Base-by-base conservation (phyloP, 2,113 vertebrate genomes). In the Origma solitaria region DNA sequence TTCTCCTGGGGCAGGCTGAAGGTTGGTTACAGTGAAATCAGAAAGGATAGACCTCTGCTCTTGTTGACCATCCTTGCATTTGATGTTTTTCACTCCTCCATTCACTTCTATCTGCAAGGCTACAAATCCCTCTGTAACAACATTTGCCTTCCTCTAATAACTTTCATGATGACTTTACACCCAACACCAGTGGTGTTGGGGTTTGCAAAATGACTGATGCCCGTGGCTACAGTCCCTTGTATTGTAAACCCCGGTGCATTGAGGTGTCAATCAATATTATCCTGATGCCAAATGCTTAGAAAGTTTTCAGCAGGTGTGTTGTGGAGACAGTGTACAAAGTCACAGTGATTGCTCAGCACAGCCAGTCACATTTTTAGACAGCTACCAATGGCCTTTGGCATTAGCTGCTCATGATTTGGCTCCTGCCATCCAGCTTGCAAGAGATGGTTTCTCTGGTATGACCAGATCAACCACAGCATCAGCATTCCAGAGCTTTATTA, bases 401-500 rank as follows among this genome's bases (percentile, higher is more conserved):
- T 66, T 9, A 70, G 50, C 35, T 80, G 31, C 45, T 73, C 54
- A 8, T 24, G 19, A 53, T 37, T 89, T 75, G 44, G 14, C 61
- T 88, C 27, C 60, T 11, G 21, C 40, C 20, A 33, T 53, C 40
- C 40, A 27, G 30, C 16, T 15, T 93, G 57, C 8, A 6, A 65
- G 61, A 51, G 33, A 66, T 47, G 19, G 49, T 68, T 93, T 81
- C 92, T 90, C 78, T 80, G 57, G 64, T 83, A 61, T n/a, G 61
- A 92, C 68, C 68, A 92, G 88, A 93, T 70, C 79, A 62, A 65
- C 90, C 58, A 77, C 73, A 82, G 86, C 90, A 86, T 73, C 92
- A 69, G 33, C 96, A 93, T 92, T 95, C 92, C 94, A 77, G 50
- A 77, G 76, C 37, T 47, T 61, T 72, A 57, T 92, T 73, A 82